Evolutionary conservation across 2,888 invertebrate species (phyloP).

Genomic region (Philonicus albiceps): DNA sequence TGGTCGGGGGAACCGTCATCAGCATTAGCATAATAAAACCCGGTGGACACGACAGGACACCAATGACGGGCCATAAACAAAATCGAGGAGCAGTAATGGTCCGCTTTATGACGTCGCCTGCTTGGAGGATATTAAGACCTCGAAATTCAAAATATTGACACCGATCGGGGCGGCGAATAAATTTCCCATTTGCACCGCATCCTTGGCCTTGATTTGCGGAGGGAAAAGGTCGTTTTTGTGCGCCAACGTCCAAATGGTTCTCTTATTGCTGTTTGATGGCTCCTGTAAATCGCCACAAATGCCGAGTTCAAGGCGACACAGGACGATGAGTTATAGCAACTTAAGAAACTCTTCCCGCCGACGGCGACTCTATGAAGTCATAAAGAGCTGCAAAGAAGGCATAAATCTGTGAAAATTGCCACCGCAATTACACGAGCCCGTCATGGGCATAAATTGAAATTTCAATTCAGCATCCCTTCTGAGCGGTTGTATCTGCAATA

Average conservation of each 20-base stretch:
- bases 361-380: background rate
- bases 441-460: background rate
- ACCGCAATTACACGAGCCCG: background rate
- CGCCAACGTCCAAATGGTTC: background rate
- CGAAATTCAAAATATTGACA: conserved; percentile 15
- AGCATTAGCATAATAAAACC: conserved; percentile 52
- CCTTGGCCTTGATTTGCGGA: conserved; percentile 30
- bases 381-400: background rate
- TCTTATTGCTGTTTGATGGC: conserved; percentile 32
- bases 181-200: conserved; percentile 2
- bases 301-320: background rate
- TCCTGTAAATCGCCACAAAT: conserved; percentile 3
- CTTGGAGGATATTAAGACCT: background rate
- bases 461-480: background rate
- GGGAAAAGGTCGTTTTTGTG: background rate
- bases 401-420: background rate
- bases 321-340: background rate
- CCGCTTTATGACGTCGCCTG: conserved; percentile 46
- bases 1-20: conserved; percentile 48
- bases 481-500: background rate
- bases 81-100: conserved; percentile 50
- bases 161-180: background rate
- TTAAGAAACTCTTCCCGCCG: background rate
- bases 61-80: conserved; percentile 50
- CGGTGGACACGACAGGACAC: conserved; percentile 50